phyloP scores from a whole-genome alignment of 2,113 vertebrate species.

The Ctenodactylus gundi region DNA sequence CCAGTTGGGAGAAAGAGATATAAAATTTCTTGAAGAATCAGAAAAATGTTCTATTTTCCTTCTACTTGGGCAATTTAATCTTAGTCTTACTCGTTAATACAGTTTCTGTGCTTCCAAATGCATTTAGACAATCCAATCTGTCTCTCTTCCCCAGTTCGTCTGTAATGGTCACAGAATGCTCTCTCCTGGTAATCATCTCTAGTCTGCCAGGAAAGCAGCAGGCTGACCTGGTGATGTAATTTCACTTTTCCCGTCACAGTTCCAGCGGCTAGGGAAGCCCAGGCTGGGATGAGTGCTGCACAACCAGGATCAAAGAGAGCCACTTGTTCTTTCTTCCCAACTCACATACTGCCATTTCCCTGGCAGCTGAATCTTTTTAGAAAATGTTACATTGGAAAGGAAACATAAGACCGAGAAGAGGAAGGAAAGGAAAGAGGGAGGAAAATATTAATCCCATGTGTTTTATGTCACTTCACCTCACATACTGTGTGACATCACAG shows the following conservation, averaged over 20 bases:
- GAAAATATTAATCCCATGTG: neutral
- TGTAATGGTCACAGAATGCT: neutral
- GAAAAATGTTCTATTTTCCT: conserved; percentile 13
- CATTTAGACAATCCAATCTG: neutral
- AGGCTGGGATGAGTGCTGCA: conserved; percentile 17
- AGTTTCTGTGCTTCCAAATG: neutral
- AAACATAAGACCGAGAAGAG: neutral
- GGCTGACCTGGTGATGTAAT: conserved; percentile 58
- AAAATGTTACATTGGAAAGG: conserved; percentile 46
- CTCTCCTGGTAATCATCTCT: conserved; percentile 52
- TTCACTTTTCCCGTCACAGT: conserved; percentile 53
- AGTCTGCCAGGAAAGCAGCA: conserved; percentile 9
- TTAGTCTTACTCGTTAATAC: neutral
- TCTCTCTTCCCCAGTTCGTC: neutral
- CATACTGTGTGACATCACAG: neutral
- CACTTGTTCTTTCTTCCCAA: conserved; percentile 42
- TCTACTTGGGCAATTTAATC: neutral
- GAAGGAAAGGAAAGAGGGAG: neutral
- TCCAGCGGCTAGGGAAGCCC: conserved; percentile 75
- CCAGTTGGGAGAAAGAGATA: conserved; percentile 9
- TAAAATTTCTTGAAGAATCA: conserved; percentile 22
- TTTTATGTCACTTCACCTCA: neutral
- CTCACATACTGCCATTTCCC: neutral
- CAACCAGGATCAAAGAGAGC: conserved; percentile 18
- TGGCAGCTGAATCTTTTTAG: conserved; percentile 30